Conservation (phyloP, 1,140 invertebrate species). For the Colletes gigas region DNA sequence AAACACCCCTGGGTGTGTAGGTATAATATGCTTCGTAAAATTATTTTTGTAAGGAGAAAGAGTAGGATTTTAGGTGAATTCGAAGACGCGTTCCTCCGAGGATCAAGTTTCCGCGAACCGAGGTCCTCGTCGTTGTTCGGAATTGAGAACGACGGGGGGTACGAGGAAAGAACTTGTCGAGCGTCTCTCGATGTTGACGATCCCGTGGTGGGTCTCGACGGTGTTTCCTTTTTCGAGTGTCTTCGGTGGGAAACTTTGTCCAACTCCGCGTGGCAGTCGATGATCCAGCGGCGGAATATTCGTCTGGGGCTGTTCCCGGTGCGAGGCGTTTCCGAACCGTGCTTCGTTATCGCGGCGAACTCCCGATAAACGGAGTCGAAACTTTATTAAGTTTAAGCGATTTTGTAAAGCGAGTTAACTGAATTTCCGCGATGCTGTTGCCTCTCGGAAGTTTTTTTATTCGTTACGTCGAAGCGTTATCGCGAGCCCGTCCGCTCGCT, state of each 20-base stretch:
- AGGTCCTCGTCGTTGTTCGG: too few relatives aligned
- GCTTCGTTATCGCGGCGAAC: background rate
- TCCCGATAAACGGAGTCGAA: slow-evolving; percentile 1
- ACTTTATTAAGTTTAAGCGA: slow-evolving; percentile 7
- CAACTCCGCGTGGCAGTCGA: background rate
- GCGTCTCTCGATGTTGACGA: too few relatives aligned
- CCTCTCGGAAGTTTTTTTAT: background rate
- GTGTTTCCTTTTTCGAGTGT: background rate
- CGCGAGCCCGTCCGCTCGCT: background rate
- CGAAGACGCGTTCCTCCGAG: too few relatives aligned
- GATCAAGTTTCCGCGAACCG: too few relatives aligned
- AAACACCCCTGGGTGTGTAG: too few relatives aligned
- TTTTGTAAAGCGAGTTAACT: slow-evolving; percentile 6
- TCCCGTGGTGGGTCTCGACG: too few relatives aligned
- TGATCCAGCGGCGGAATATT: background rate
- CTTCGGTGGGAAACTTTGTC: background rate
- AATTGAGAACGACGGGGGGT: background rate
- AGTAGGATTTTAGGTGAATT: too few relatives aligned
- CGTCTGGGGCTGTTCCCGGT: background rate
- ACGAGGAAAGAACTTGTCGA: too few relatives aligned
- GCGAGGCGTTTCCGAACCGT: background rate
- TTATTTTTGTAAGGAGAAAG: too few relatives aligned
- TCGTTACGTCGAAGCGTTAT: background rate
- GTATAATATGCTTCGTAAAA: too few relatives aligned
- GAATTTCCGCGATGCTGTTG: background rate